Percentiles rank a stretch among this genome's conserved stretches.
Evolutionary conservation across 2,113 vertebrate genomes (phyloP).

Genomic region (Python bivittatus): DNA sequence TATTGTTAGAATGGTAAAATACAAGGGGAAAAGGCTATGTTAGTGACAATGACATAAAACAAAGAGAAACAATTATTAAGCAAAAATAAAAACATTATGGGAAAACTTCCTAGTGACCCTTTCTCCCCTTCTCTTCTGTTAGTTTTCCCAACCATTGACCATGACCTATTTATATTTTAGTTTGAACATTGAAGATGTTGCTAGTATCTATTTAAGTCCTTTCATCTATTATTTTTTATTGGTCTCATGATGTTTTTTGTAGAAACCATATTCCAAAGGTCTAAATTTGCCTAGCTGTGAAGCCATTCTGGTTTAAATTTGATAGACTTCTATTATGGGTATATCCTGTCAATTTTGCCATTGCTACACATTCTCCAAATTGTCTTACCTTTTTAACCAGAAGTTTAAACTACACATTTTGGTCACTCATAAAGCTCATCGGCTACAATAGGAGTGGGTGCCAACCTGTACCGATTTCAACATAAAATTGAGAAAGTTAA

Average conservation of each 20-base stretch:
- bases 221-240: background rate
- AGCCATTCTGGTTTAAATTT: background rate
- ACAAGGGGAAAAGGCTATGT: background rate
- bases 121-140: background rate
- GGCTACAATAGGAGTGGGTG: background rate
- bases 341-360: background rate
- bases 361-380: background rate
- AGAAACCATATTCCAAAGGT: background rate
- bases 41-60: background rate
- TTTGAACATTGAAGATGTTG: background rate
- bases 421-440: background rate
- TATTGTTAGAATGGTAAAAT: background rate
- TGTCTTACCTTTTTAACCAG: background rate
- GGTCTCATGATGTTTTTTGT: background rate
- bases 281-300: background rate
- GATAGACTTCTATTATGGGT: background rate
- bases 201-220: background rate
- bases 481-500: background rate
- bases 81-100: background rate
- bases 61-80: background rate
- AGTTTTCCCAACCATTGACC: background rate
- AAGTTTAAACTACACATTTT: background rate
- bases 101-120: background rate
- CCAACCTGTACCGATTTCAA: background rate
- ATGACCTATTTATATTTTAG: background rate